phyloP scores from a whole-genome alignment of 2,797 vertebrate species.

The Atherinosoma microstoma region DNA sequence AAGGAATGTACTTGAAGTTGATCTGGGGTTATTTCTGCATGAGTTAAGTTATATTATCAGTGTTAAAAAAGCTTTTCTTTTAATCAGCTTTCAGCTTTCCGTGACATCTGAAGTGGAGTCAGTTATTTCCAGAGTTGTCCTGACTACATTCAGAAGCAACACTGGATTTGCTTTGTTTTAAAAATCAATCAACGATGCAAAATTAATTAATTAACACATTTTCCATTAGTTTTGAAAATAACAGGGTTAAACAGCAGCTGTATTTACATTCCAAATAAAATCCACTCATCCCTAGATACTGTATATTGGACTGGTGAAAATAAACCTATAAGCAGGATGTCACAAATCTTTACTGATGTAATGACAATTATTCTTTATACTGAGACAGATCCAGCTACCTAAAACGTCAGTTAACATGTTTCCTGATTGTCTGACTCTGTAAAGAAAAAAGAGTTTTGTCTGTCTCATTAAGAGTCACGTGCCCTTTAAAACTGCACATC shows the following conservation, averaged over 20 bases:
- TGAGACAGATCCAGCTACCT: conserved; percentile 23
- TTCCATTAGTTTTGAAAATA: background rate
- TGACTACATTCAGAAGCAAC: too few species aligned
- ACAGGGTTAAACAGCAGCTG: background rate
- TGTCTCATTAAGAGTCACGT: conserved; percentile 70
- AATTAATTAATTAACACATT: background rate
- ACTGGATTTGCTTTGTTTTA: too few species aligned
- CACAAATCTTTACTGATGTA: background rate
- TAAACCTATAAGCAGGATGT: background rate
- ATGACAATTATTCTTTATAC: background rate
- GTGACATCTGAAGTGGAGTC: too few species aligned
- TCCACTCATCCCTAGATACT: background rate
- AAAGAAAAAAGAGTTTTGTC: conserved; percentile 31
- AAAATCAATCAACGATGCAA: background rate
- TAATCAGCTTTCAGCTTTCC: too few species aligned
- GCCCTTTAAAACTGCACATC: conserved; percentile 72
- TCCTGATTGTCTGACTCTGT: conserved; percentile 32
- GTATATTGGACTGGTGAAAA: background rate
- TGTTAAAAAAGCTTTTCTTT: background rate
- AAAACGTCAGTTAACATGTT: conserved; percentile 21
- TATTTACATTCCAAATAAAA: background rate
- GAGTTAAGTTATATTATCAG: conserved; percentile 7
- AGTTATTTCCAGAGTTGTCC: too few species aligned
- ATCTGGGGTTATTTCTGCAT: background rate
- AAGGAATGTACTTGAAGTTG: conserved; percentile 8